Evolutionary conservation across 2,797 vertebrate species (phyloP).

Genomic region (Carduelis carduelis): DNA sequence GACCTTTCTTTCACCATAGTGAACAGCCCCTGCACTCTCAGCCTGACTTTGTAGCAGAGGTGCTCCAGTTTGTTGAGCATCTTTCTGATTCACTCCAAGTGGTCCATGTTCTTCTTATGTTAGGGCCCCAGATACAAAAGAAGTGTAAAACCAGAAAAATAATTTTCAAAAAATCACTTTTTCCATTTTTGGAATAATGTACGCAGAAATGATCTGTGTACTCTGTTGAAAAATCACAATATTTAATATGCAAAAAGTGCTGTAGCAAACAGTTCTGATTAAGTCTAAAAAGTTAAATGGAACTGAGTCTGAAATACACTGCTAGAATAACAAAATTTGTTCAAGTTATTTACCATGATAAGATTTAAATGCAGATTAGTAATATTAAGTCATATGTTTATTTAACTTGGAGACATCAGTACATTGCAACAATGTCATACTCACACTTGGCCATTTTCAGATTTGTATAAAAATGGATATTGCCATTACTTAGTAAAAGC

Average conservation of each 20-base stretch:
- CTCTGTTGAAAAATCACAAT: not conserved
- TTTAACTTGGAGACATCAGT: not conserved
- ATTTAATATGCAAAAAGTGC: not conserved
- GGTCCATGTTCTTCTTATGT: not conserved
- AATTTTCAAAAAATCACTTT: not conserved
- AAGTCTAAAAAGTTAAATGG: not conserved
- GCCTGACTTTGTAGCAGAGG: not conserved
- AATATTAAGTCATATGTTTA: not conserved
- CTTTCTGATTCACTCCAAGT: not conserved
- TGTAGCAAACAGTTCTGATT: not conserved
- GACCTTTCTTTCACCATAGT: not conserved
- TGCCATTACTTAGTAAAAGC: not conserved
- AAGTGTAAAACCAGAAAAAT: not conserved
- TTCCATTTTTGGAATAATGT: not conserved
- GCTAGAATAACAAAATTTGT: not conserved
- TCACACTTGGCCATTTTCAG: not conserved
- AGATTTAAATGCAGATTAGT: not conserved
- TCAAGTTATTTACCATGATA: not conserved
- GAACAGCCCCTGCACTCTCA: not conserved
- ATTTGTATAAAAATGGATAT: not conserved
- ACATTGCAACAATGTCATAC: not conserved
- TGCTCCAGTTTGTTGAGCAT: not conserved
- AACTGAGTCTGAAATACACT: not conserved
- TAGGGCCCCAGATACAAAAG: not conserved
- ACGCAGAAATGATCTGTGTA: not conserved